A percentile compares a stretch with the other conserved stretches of the same genome.
These are phyloP conservation scores for Notocelia uddmanniana DNA, from an alignment of 2,888 invertebrate species.

Conservation along the genomic window DNA sequence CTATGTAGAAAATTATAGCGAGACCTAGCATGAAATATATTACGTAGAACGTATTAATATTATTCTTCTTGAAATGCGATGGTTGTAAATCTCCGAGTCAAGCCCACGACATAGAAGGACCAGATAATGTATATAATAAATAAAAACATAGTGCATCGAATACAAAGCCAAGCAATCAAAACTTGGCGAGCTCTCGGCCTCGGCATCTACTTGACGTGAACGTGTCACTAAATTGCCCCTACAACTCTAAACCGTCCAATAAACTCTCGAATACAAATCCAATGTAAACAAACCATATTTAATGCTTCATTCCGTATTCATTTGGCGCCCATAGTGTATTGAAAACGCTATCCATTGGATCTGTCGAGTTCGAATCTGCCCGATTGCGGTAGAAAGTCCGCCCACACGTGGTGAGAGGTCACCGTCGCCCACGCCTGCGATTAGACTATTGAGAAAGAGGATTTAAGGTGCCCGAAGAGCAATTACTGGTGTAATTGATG, in stretches of 20 bases:
- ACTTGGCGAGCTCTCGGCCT: conserved; percentile 1
- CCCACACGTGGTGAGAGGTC: conserved; percentile 81
- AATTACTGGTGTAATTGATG: conserved; percentile 72
- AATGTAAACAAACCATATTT: conserved; percentile 44
- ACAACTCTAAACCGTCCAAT: conserved; percentile 27
- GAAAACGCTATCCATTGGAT: conserved; percentile 53
- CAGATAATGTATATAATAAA: conserved; percentile 15
- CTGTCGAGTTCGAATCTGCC: conserved; percentile 59
- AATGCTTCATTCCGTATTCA: conserved; percentile 39
- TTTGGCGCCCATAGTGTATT: conserved; percentile 39
- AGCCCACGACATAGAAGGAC: conserved; percentile 13
- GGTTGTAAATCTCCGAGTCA: conserved; percentile 11
- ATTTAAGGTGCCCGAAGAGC: conserved; percentile 64
- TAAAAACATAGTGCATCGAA: conserved; percentile 27
- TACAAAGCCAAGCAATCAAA: conserved; percentile 17
- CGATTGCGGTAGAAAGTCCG: conserved; percentile 69
- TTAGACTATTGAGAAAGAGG: conserved; percentile 66
- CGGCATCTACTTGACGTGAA: conserved; percentile 9
- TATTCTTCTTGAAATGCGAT: conserved; percentile 1
- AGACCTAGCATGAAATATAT: conserved; percentile 8
- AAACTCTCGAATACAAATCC: conserved; percentile 35
- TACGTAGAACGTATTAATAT: conserved; percentile 11
- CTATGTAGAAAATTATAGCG: conserved; percentile 18
- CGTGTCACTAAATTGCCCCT: conserved; percentile 27
- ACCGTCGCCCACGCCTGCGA: conserved; percentile 68